Conservation (phyloP, 2,888 invertebrate species). For the Beris morrisii region DNA sequence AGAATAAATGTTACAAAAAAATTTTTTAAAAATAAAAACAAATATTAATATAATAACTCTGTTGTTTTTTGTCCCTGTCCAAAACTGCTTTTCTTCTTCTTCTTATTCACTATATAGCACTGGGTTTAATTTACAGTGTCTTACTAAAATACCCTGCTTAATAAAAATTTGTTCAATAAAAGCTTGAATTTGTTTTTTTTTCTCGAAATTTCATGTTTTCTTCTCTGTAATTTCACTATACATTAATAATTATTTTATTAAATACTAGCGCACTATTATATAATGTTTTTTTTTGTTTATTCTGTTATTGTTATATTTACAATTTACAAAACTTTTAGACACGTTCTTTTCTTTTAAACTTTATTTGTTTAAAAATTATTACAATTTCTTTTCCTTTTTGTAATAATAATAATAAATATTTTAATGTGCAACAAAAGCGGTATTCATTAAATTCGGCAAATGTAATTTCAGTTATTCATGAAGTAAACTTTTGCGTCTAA, state of each 20-base stretch:
- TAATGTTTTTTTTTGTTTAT: constrained; percentile 16
- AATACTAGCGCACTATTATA: constrained; percentile 17
- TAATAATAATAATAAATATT: background rate
- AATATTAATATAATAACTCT: constrained; percentile 1
- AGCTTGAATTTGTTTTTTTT: constrained; percentile 13
- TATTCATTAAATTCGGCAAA: no score
- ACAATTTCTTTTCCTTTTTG: background rate
- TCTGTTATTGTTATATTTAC: constrained; percentile 25
- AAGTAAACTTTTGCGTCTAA: no score
- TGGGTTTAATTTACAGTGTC: constrained; percentile 26
- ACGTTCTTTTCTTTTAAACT: background rate
- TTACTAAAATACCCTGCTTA: constrained; percentile 25
- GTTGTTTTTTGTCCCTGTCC: constrained; percentile 2
- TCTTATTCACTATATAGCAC: constrained; percentile 20
- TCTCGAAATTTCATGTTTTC: constrained; percentile 5
- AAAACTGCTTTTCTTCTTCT: background rate
- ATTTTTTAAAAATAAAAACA: background rate
- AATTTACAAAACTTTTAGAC: constrained; percentile 26
- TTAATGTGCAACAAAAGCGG: no score
- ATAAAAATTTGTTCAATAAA: constrained; percentile 23
- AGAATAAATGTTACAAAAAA: constrained; percentile 7
- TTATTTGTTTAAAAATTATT: background rate
- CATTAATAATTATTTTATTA: constrained; percentile 23
- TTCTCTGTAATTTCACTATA: constrained; percentile 20
- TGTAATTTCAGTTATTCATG: no score